Evolutionary conservation across 2,797 vertebrate species (phyloP).

Genomic region (Yasuhikotakia modesta): DNA sequence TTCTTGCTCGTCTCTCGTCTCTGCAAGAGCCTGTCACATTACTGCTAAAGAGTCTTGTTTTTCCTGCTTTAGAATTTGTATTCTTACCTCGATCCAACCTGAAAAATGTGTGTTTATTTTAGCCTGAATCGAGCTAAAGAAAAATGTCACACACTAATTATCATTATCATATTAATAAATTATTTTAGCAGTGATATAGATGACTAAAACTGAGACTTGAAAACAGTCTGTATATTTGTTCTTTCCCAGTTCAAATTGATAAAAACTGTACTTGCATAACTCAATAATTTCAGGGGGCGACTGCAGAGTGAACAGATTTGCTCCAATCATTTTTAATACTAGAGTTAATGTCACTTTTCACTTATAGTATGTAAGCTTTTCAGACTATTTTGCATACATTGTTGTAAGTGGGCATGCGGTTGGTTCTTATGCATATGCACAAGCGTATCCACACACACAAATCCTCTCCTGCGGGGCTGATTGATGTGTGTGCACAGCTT

Average conservation of each 20-base stretch:
- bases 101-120: neutral
- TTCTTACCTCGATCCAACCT: neutral
- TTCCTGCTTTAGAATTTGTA: neutral
- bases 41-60: neutral
- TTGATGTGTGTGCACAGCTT: constrained; percentile 49
- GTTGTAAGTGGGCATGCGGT: neutral
- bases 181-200: constrained; percentile 9
- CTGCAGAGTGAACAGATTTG: neutral
- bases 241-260: neutral
- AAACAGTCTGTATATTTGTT: no score
- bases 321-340: constrained; percentile 19
- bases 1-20: no score
- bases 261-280: neutral
- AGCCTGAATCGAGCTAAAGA: constrained; percentile 6
- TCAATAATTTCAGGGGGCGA: constrained; percentile 3
- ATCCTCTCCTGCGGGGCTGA: constrained; percentile 37
- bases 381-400: constrained; percentile 4
- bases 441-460: constrained; percentile 5
- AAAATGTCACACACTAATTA: constrained; percentile 4
- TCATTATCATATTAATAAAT: neutral
- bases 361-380: neutral
- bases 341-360: neutral
- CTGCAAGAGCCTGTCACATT: neutral
- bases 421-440: neutral
- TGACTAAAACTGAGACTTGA: no score